phyloP scores from a whole-genome alignment of 92 coral and sea anemone species.

The Zoanthus gigantus region DNA sequence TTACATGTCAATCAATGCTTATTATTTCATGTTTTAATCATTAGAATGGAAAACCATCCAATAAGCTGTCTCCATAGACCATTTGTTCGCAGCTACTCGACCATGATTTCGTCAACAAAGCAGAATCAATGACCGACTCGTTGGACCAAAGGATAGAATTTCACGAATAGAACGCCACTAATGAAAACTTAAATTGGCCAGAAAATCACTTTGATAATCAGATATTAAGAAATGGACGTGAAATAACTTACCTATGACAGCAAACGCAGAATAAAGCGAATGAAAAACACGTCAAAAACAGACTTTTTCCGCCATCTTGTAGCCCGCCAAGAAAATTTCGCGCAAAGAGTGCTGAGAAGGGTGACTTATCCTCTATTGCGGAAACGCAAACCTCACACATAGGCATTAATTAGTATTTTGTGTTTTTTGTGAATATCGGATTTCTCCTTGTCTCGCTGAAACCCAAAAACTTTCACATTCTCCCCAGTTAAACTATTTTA shows the following conservation, averaged over 20 bases:
- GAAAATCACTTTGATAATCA: slow-evolving; percentile 22
- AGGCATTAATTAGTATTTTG: no score
- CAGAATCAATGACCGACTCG: slow-evolving; percentile 24
- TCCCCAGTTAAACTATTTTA: no score
- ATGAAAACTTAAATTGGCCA: slow-evolving; percentile 4
- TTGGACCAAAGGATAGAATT: slow-evolving; percentile 23
- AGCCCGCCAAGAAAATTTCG: slow-evolving; percentile 17
- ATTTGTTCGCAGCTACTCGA: slow-evolving; percentile 8
- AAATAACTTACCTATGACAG: slow-evolving; percentile 30
- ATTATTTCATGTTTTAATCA: slow-evolving; percentile 35
- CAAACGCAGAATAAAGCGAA: slow-evolving; percentile 4
- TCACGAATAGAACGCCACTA: slow-evolving; percentile 4
- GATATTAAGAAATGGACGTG: background rate
- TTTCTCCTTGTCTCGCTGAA: no score
- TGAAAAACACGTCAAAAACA: slow-evolving; percentile 20
- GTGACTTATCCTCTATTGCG: slow-evolving; percentile 30
- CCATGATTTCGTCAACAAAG: background rate
- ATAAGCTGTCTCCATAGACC: slow-evolving; percentile 17
- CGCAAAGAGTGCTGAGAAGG: slow-evolving; percentile 21
- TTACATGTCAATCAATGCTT: slow-evolving; percentile 32
- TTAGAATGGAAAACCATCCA: slow-evolving; percentile 16
- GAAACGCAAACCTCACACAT: no score
- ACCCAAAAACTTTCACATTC: no score
- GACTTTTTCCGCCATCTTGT: slow-evolving; percentile 1
- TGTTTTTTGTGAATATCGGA: no score